Conservation (phyloP, 2,888 invertebrate species). For the Pelosia muscerda region DNA sequence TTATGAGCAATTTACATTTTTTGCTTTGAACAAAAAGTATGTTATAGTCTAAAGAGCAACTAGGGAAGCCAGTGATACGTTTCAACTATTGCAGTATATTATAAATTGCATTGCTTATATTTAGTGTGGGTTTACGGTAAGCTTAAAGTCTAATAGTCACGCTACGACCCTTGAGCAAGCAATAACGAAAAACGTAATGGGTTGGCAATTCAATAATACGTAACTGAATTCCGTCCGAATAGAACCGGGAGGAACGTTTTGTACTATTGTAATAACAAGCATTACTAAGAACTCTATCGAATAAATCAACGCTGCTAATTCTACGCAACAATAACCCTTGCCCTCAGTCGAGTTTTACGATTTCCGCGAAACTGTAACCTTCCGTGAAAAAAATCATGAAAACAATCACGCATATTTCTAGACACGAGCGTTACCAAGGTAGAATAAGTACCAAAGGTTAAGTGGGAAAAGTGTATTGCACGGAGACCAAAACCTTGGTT, state of each 20-base stretch:
- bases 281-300: slow-evolving; percentile 13
- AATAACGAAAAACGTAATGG: too few relatives aligned
- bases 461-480: slow-evolving; percentile 9
- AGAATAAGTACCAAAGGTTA: slow-evolving; percentile 12
- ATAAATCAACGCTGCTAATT: slow-evolving; percentile 13
- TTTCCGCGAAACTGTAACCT: slow-evolving; percentile 27
- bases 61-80: not conserved
- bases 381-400: slow-evolving; percentile 26
- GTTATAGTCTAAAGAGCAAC: not conserved
- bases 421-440: slow-evolving; percentile 12
- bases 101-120: not conserved
- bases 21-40: not conserved
- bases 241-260: too few relatives aligned
- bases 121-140: not conserved
- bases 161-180: too few relatives aligned
- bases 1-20: not conserved
- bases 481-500: slow-evolving; percentile 14
- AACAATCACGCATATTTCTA: slow-evolving; percentile 24
- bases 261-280: not conserved
- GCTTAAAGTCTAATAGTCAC: too few relatives aligned
- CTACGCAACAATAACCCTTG: slow-evolving; percentile 22
- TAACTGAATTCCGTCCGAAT: too few relatives aligned
- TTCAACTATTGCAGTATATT: not conserved
- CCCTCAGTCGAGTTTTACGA: slow-evolving; percentile 23
- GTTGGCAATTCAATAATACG: too few relatives aligned